Base-by-base conservation (phyloP, 1,140 invertebrate species). In the Tribolium madens region DNA sequence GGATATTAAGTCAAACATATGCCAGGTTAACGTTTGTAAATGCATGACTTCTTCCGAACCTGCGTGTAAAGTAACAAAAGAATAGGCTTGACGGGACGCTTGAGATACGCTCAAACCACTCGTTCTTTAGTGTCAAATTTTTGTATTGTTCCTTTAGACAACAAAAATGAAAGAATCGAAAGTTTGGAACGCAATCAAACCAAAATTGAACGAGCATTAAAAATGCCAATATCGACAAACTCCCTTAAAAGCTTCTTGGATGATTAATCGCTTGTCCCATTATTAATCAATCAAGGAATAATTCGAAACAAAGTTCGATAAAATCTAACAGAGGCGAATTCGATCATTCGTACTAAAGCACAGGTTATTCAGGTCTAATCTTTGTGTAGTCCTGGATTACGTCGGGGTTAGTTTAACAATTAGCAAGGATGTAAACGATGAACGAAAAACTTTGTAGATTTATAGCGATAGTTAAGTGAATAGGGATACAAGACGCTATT, bases 131-230 rank as follows among this genome's bases (percentile, higher is more conserved):
- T 57, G 52, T 57, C 52, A 57, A 57, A 9, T 57, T 57, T n/a
- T 26, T 57, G 6, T 17, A 57, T 57, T 17, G 3, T 57, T n/a
- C 10, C 17, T 21, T 21, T 26, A 57, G 4, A 64, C 13, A 33
- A 12, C 36, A 64, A 64, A 9, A 64, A 42, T 42, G 57, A 9
- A 33, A 12, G 57, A 53, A 53, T 31, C 26, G 21, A 2, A 64
- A 64, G 57, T 64, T 33, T 64, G 57, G 26, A 64, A 42, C 57
- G 52, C 57, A 64, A 64, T 64, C 57, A 64, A 64, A 64, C 57
- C 6, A 42, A 31, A 64, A 64, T 64, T 33, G 21, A 26, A 33
- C 57, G 21, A 33, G 26, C 31, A 33, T 64, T 64, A 33, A 64
- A 33, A 64, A 64, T 14, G 14, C 52, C n/a, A 64, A 64, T 13